phyloP scores from a whole-genome alignment of 1,140 invertebrate genomes.

The Himalopsyche phryganea region DNA sequence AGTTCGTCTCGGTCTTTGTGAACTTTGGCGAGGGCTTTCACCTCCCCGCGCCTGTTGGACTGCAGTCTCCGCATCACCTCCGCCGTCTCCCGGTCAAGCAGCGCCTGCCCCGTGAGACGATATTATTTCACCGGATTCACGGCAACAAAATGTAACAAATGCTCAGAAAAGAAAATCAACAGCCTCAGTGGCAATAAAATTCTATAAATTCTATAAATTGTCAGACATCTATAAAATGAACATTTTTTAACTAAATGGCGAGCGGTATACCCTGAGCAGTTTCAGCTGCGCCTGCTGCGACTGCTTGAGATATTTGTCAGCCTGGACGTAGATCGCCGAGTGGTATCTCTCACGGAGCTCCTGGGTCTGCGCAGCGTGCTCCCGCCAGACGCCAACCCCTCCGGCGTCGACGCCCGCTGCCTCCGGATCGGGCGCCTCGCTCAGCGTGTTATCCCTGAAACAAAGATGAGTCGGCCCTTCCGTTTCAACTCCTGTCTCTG shows the following conservation, averaged over 20 bases:
- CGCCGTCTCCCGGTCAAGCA: slow-evolving; percentile 72
- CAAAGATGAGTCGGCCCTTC: too few species aligned
- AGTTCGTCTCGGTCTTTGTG: slow-evolving; percentile 81
- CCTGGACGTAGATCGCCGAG: slow-evolving; percentile 67
- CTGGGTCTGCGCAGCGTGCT: slow-evolving; percentile 71
- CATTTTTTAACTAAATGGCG: too few species aligned
- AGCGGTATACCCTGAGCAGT: slow-evolving; percentile 49
- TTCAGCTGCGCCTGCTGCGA: slow-evolving; percentile 80
- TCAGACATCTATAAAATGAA: too few species aligned
- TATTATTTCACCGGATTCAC: too few species aligned
- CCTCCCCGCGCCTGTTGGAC: slow-evolving; percentile 77
- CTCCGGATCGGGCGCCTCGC: slow-evolving; percentile 36
- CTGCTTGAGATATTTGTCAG: slow-evolving; percentile 74
- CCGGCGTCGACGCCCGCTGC: slow-evolving; percentile 50
- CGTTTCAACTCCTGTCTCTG: too few species aligned
- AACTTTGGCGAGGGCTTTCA: slow-evolving; percentile 61
- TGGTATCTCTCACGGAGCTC: slow-evolving; percentile 83
- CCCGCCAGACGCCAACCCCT: slow-evolving; percentile 62
- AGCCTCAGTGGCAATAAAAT: too few species aligned
- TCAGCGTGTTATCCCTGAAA: slow-evolving; percentile 33
- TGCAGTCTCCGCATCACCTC: slow-evolving; percentile 83
- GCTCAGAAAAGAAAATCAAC: too few species aligned
- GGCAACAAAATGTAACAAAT: too few species aligned
- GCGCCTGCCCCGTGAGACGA: slow-evolving; percentile 53
- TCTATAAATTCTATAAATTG: too few species aligned